These are phyloP conservation scores for Ptychodera flava DNA, from an alignment of 35 echinoderm and acorn worm genomes.

Conservation along the genomic window DNA sequence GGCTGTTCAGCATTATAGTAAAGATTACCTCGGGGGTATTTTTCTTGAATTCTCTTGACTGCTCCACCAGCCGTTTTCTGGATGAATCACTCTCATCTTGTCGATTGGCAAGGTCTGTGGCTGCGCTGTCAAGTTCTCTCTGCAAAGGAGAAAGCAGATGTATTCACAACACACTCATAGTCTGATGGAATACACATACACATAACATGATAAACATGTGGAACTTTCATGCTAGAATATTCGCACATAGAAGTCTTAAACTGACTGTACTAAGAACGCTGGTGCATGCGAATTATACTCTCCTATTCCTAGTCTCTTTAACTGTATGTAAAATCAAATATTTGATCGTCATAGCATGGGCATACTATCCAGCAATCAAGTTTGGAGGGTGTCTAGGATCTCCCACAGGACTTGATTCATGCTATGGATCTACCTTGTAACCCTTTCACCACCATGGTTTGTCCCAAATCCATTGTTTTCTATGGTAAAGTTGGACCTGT, in stretches of 20 bases:
- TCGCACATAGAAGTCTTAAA: background rate
- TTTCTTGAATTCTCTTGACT: conserved; percentile 99
- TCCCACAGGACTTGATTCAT: too few species aligned
- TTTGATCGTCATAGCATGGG: too few species aligned
- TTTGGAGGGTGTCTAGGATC: too few species aligned
- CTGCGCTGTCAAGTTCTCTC: conserved; percentile 89
- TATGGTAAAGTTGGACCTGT: too few species aligned
- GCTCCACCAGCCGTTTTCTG: conserved; percentile 86
- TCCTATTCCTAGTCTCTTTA: background rate
- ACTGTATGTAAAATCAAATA: too few species aligned
- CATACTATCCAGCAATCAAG: too few species aligned
- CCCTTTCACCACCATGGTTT: too few species aligned
- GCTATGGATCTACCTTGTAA: too few species aligned
- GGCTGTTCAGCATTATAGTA: too few species aligned
- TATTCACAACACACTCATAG: background rate
- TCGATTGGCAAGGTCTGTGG: conserved; percentile 90
- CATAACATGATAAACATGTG: background rate
- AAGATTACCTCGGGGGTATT: conserved; percentile 88
- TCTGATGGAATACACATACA: background rate
- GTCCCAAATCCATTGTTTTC: too few species aligned
- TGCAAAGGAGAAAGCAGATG: conserved; percentile 29
- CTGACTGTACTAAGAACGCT: background rate
- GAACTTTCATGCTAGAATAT: background rate
- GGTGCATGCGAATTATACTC: conserved; percentile 2
- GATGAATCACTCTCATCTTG: conserved; percentile 98